Percentiles rank a stretch among this genome's conserved stretches.
These are phyloP conservation scores for Spodoptera picta DNA, from an alignment of 2,888 invertebrate species.

Conservation along the genomic window DNA sequence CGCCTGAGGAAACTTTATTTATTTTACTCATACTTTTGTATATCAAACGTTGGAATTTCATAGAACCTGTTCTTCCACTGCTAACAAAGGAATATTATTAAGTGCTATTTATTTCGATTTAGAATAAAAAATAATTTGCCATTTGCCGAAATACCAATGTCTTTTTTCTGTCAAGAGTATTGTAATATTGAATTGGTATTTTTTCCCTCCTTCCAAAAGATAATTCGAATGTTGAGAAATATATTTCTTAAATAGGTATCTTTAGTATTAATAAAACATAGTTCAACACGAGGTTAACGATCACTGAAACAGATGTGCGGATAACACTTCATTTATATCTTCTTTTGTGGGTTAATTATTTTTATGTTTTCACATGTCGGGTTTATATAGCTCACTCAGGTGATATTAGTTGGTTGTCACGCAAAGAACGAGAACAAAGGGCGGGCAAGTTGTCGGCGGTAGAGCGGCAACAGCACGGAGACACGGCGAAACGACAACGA, in stretches of 20 bases:
- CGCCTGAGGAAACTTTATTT: background rate
- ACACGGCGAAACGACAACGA: constrained; percentile 4
- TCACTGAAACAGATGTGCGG: too few relatives aligned
- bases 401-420: constrained; percentile 58
- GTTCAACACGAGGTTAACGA: too few relatives aligned
- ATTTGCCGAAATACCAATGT: too few relatives aligned
- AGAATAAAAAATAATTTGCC: too few relatives aligned
- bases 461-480: background rate
- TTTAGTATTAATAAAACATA: too few relatives aligned
- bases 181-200: too few relatives aligned
- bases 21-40: background rate
- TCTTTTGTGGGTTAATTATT: too few relatives aligned
- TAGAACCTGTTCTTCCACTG: constrained; percentile 2
- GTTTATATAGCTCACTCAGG: constrained; percentile 50
- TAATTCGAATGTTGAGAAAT: too few relatives aligned
- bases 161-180: too few relatives aligned
- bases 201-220: too few relatives aligned
- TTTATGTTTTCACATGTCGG: constrained; percentile 41
- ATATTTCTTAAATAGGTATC: too few relatives aligned
- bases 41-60: constrained; percentile 4
- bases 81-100: constrained; percentile 3
- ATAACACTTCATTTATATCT: constrained; percentile 8
- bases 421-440: constrained; percentile 39
- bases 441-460: constrained; percentile 30
- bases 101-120: constrained; percentile 3